phyloP scores from a whole-genome alignment of 1,140 invertebrate species.

The Paralvinella palmiformis region DNA sequence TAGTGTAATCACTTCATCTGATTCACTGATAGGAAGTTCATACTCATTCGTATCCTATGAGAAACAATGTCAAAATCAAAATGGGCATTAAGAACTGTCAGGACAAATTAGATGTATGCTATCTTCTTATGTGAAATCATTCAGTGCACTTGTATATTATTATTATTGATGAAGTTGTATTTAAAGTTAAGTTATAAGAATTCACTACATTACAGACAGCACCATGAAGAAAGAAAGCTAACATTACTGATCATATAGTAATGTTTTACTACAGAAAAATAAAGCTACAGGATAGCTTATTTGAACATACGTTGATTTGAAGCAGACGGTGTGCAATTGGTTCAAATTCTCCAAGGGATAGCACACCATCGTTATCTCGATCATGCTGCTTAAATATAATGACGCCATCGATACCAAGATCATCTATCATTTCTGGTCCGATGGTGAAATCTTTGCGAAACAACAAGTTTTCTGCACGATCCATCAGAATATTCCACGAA shows the following conservation, averaged over 20 bases:
- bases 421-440: constrained; percentile 20
- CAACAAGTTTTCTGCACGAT: no score
- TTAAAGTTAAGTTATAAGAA: no score
- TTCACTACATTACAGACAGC: no score
- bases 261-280: background rate
- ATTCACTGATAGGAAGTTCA: constrained; percentile 21
- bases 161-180: no score
- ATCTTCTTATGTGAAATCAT: no score
- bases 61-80: background rate
- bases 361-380: constrained; percentile 28
- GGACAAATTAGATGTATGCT: no score
- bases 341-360: constrained; percentile 37
- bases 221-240: no score
- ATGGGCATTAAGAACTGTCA: no score
- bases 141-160: no score
- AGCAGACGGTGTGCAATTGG: constrained; percentile 28
- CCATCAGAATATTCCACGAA: no score
- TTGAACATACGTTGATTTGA: constrained; percentile 14
- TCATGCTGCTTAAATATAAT: constrained; percentile 26
- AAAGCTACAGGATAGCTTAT: no score
- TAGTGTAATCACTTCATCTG: constrained; percentile 32
- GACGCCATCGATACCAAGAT: constrained; percentile 31
- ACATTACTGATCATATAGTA: background rate
- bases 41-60: constrained; percentile 9
- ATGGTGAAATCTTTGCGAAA: no score